Evolutionary conservation across 53 echinoderm and acorn worm species (phyloP), one percentile per base, ranked within the genome.

Genomic region (Echinometra lucunter): DNA sequence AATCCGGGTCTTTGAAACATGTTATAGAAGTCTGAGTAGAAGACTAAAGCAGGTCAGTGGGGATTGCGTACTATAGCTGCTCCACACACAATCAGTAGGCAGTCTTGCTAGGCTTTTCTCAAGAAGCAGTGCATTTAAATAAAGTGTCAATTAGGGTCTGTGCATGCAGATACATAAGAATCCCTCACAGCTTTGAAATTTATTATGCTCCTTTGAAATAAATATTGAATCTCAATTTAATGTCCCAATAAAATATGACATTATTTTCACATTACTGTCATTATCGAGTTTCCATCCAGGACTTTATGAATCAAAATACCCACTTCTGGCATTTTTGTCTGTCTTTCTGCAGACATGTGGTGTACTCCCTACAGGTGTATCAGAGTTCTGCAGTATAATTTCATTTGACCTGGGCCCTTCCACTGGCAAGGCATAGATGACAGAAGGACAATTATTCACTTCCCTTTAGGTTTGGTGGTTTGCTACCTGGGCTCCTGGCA

Each of bases 381-480:
- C 34, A 2, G 69, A 69, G 69, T 2, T 25, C 25, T 63, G 63
- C 3, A 23, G 60, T 25, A n/a, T n/a, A 63, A 21, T 25, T 63
- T 5, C 63, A 69, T 69, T 49, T 85, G 85, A 47, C 78, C 78
- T 38, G 42, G 7, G 42, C 78, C 42, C 38, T 47, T 47, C 49
- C 28, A 53, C 85, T 47, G n/a, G 85, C 28, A 30, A 53, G 49
- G 45, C 49, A 47, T 10, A 85, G 85, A 85, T 85, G 85, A 85
- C 85, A 85, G 85, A 85, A n/a, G 28, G 10, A 47, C 85, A 85
- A 85, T 85, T 85, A 85, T 85, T 47, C 53, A 85, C 85, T 85
- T 85, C 85, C 85, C 30, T 30, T 28, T 17, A n/a, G n/a, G 49
- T 11, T 21, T 49, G 27, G 0, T 28, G 49, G 85, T 85, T n/a